Percentiles rank a stretch among this genome's conserved stretches.
Conservation (phyloP, 2,797 vertebrate species). For the Sardinella longiceps region DNA sequence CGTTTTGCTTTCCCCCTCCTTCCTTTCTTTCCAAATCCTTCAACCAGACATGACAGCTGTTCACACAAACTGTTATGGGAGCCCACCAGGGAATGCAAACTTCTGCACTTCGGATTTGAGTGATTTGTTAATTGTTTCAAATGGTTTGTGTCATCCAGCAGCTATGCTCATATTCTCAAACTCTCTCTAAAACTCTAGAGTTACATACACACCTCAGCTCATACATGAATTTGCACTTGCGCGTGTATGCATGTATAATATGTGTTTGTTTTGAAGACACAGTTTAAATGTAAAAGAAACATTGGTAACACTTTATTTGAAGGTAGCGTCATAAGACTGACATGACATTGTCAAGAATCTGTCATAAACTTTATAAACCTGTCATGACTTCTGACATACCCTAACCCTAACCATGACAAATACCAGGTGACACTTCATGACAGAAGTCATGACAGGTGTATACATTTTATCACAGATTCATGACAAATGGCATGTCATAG, state of each 20-base stretch:
- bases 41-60: slow-evolving; percentile 43
- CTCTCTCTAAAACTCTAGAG: slow-evolving; percentile 13
- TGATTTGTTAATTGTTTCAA: slow-evolving; percentile 48
- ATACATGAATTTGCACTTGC: not conserved
- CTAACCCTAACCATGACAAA: too few species aligned
- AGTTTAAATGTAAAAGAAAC: too few species aligned
- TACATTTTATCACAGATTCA: too few species aligned
- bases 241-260: slow-evolving; percentile 20
- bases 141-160: slow-evolving; percentile 50
- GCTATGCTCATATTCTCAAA: slow-evolving; percentile 45
- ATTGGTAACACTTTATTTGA: too few species aligned
- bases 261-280: not conserved
- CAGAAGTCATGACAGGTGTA: too few species aligned
- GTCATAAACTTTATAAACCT: too few species aligned
- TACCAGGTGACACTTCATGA: too few species aligned
- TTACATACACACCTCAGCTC: not conserved
- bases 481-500: too few species aligned
- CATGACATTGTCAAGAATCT: too few species aligned
- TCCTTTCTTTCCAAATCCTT: slow-evolving; percentile 45
- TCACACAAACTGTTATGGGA: slow-evolving; percentile 47
- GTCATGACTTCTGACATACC: too few species aligned
- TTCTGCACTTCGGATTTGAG: slow-evolving; percentile 48
- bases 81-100: slow-evolving; percentile 31
- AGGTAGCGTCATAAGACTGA: too few species aligned
- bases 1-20: too few species aligned